Conservation (phyloP, 2,113 vertebrate species). For the Anhinga anhinga region DNA sequence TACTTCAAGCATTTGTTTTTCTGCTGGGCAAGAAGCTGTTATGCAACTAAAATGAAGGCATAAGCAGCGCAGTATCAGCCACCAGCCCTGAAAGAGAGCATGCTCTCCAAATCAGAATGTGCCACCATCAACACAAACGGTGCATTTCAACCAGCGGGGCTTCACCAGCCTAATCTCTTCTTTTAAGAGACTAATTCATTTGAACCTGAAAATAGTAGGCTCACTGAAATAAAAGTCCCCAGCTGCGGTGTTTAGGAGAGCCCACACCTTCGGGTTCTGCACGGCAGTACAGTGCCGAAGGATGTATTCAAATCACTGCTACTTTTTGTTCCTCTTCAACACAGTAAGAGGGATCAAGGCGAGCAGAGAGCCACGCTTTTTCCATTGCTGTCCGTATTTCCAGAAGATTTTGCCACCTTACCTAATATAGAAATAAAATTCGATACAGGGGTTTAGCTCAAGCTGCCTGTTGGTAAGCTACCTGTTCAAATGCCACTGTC, state of each 20-base stretch:
- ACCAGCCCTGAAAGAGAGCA: neutral
- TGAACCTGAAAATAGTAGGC: neutral
- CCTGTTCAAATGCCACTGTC: neutral
- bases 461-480: neutral
- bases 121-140: conserved; percentile 41
- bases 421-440: neutral
- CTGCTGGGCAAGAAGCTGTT: conserved; percentile 7
- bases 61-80: neutral
- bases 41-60: neutral
- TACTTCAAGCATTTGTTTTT: neutral
- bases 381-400: neutral
- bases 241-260: neutral
- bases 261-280: neutral
- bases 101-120: conserved; percentile 22
- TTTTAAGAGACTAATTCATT: conserved; percentile 17
- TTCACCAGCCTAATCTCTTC: neutral
- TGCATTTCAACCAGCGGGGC: neutral
- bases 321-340: fast-evolving
- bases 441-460: neutral
- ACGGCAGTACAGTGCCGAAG: fast-evolving
- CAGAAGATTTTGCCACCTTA: neutral
- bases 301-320: neutral
- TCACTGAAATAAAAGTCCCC: neutral
- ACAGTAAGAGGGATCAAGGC: neutral
- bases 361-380: neutral